Percentiles rank a stretch among this genome's conserved stretches.
Conservation (phyloP, 1,140 invertebrate genomes). For the Phortica variegata region DNA sequence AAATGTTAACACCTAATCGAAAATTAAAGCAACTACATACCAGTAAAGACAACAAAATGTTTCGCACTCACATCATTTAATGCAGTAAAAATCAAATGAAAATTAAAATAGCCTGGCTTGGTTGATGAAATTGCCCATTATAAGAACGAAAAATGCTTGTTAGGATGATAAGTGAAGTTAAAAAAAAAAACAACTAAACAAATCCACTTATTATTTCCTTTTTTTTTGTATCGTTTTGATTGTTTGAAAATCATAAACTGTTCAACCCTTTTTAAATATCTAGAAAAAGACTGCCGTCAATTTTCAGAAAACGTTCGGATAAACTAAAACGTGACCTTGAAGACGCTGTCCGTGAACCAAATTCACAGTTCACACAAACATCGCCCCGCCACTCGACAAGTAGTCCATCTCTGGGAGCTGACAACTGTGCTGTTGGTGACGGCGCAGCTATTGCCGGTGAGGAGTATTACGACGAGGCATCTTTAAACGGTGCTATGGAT, state of each 20-base stretch:
- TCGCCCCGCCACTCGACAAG: constrained; percentile 30
- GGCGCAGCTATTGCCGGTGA: constrained; percentile 47
- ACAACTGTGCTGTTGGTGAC: constrained; percentile 3
- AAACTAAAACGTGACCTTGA: constrained; percentile 87
- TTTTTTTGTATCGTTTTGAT: constrained; percentile 28
- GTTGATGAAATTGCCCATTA: no score
- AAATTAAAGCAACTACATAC: no score
- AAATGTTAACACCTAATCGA: no score
- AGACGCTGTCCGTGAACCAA: constrained; percentile 75
- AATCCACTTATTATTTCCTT: background rate
- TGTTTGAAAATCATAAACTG: constrained; percentile 41
- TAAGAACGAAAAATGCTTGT: no score
- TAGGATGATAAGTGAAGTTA: no score
- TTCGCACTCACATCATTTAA: no score
- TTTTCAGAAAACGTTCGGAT: constrained; percentile 77
- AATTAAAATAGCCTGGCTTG: no score
- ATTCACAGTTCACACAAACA: constrained; percentile 32
- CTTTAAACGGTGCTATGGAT: constrained; percentile 46
- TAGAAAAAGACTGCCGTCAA: constrained; percentile 58
- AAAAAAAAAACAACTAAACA: no score
- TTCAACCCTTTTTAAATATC: constrained; percentile 55
- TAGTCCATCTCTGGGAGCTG: constrained; percentile 24
- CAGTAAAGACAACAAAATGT: no score
- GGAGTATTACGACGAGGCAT: constrained; percentile 35
- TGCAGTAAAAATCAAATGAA: no score